Conservation (phyloP, 2,888 invertebrate species). For the Oligia fasciuncula region DNA sequence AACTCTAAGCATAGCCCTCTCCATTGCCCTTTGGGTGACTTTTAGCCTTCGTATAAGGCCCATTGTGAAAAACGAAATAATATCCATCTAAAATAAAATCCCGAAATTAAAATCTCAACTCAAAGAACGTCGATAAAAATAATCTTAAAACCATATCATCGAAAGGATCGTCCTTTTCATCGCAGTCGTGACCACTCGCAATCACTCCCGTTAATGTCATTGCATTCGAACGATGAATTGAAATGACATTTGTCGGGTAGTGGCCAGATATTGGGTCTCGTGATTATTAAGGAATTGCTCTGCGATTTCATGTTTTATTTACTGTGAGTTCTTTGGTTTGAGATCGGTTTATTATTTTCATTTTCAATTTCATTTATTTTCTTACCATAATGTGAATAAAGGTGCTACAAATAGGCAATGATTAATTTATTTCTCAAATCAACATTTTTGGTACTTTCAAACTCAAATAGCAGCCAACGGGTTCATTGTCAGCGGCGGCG, state of each 20-base stretch:
- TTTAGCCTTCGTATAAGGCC: too few relatives aligned
- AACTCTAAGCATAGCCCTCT: too few relatives aligned
- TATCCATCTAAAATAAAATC: conserved; percentile 9
- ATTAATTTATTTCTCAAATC: background rate
- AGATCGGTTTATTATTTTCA: background rate
- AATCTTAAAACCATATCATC: conserved; percentile 39
- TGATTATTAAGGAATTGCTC: conserved; percentile 52
- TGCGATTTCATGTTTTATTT: conserved; percentile 35
- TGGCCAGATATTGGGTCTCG: conserved; percentile 65
- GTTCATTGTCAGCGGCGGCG: background rate
- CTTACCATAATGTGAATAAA: too few relatives aligned
- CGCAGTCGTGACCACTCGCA: conserved; percentile 53
- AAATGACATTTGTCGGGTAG: conserved; percentile 71
- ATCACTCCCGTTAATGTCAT: conserved; percentile 67
- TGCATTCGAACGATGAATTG: conserved; percentile 69
- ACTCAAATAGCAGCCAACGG: background rate
- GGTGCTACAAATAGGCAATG: too few relatives aligned
- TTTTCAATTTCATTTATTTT: too few relatives aligned
- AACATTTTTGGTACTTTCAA: background rate
- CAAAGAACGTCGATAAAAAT: conserved; percentile 49
- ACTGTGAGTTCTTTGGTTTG: conserved; percentile 5
- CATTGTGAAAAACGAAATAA: background rate
- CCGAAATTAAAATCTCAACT: background rate
- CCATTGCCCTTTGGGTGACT: too few relatives aligned
- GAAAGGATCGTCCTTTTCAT: conserved; percentile 49